Evolutionary conservation across 2,113 vertebrate species (phyloP).

Genomic region (Erinaceus europaeus): DNA sequence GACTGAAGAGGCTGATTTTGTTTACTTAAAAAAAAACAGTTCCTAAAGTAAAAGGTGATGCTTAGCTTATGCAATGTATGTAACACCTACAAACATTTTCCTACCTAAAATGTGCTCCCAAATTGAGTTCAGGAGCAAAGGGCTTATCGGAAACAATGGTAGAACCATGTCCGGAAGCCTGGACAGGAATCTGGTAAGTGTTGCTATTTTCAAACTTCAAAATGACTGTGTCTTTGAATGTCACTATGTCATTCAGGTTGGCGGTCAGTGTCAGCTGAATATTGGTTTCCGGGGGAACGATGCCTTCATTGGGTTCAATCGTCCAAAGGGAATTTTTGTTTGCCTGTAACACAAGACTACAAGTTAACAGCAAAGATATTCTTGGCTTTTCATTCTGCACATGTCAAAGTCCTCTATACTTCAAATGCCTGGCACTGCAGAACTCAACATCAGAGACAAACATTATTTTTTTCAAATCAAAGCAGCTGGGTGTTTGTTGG

Average conservation of each 20-base stretch:
- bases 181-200: conserved; percentile 75
- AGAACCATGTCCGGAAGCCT: conserved; percentile 85
- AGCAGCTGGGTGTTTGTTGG: conserved; percentile 54
- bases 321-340: conserved; percentile 80
- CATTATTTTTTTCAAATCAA: conserved; percentile 48
- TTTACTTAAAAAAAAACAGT: conserved; percentile 9
- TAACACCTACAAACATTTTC: background rate
- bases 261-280: conserved; percentile 83
- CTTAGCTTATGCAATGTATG: background rate
- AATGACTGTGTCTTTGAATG: conserved; percentile 83
- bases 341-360: conserved; percentile 75
- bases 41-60: background rate
- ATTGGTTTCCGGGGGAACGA: conserved; percentile 77
- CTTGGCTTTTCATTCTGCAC: conserved; percentile 22
- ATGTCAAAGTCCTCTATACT: conserved; percentile 31
- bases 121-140: conserved; percentile 83
- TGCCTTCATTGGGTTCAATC: conserved; percentile 84
- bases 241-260: conserved; percentile 84
- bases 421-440: conserved; percentile 4
- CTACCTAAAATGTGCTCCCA: conserved; percentile 91
- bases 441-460: conserved; percentile 52
- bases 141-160: conserved; percentile 87
- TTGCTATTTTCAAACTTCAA: conserved; percentile 82
- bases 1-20: background rate
- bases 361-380: conserved; percentile 1